These are phyloP conservation scores for Neosilurus hyrtlii DNA, from an alignment of 2,797 vertebrate species.

Conservation along the genomic window DNA sequence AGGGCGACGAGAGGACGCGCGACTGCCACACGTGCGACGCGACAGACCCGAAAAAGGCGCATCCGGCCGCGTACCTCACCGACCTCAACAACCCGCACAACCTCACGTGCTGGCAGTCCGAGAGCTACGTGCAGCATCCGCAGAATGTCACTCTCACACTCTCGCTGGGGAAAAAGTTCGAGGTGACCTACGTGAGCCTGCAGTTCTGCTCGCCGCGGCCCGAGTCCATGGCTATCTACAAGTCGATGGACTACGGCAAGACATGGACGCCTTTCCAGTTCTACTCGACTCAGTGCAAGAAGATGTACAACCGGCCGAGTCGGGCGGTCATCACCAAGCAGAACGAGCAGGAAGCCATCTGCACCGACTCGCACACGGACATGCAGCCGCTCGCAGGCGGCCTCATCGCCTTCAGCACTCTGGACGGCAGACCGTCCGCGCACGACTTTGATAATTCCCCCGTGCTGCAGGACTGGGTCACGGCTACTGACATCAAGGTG, in stretches of 20 bases:
- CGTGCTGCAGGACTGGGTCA: conserved; percentile 99
- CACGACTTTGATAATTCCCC: conserved; percentile 99
- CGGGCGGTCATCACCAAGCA: conserved; percentile 93
- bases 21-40: conserved; percentile 95
- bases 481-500: conserved; percentile 96
- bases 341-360: conserved; percentile 97
- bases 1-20: conserved; percentile 84
- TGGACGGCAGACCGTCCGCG: conserved; percentile 95
- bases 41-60: conserved; percentile 87
- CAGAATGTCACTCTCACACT: conserved; percentile 94
- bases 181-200: conserved; percentile 97
- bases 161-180: conserved; percentile 96
- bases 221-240: conserved; percentile 97
- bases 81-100: conserved; percentile 99
- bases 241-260: conserved; percentile 98
- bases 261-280: conserved; percentile 97
- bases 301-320: conserved; percentile 91
- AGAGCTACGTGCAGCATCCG: conserved; percentile 89
- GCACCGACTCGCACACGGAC: conserved; percentile 98
- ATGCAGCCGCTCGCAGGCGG: conserved; percentile 92
- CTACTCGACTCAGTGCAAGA: conserved; percentile 97
- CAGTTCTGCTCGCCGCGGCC: conserved; percentile 98
- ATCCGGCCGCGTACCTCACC: conserved; percentile 90
- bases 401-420: conserved; percentile 98
- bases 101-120: conserved; percentile 98